These are phyloP conservation scores for Amphiprion ocellaris DNA, from an alignment of 2,113 vertebrate species.

Conservation along the genomic window DNA sequence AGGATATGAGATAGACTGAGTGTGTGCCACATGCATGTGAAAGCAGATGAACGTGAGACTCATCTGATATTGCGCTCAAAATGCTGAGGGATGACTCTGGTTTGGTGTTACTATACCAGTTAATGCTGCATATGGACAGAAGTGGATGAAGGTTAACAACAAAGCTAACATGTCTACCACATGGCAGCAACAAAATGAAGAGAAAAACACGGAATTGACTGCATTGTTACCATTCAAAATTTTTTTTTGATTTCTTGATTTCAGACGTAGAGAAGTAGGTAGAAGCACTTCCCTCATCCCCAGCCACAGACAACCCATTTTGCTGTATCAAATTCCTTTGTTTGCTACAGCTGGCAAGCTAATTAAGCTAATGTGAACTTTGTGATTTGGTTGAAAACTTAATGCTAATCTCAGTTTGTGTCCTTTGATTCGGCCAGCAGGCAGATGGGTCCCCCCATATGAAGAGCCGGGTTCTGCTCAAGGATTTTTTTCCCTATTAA, in stretches of 20 bases:
- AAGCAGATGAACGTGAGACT: slow-evolving; percentile 53
- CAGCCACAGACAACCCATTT: too few relatives aligned
- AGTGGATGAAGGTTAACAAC: slow-evolving; percentile 3
- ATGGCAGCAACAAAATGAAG: not conserved
- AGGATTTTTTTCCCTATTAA: too few relatives aligned
- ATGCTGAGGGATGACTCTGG: slow-evolving; percentile 15
- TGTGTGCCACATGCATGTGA: slow-evolving; percentile 55
- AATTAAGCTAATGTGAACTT: too few relatives aligned
- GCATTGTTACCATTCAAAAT: not conserved
- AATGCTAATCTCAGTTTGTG: too few relatives aligned
- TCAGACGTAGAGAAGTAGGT: not conserved
- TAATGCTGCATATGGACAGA: slow-evolving; percentile 12
- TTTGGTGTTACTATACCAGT: slow-evolving; percentile 13
- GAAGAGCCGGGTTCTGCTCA: too few relatives aligned
- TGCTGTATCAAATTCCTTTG: too few relatives aligned
- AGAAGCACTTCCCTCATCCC: not conserved
- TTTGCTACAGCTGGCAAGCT: too few relatives aligned
- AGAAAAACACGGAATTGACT: too few relatives aligned
- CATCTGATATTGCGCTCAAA: slow-evolving; percentile 51
- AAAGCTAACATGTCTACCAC: not conserved
- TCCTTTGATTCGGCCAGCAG: too few relatives aligned
- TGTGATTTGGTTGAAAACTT: too few relatives aligned
- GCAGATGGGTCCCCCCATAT: too few relatives aligned
- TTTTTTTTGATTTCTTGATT: not conserved
- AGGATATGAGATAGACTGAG: slow-evolving; percentile 55